phyloP scores from a whole-genome alignment of 1,140 invertebrate species.

The Melipona quadrifasciata region DNA sequence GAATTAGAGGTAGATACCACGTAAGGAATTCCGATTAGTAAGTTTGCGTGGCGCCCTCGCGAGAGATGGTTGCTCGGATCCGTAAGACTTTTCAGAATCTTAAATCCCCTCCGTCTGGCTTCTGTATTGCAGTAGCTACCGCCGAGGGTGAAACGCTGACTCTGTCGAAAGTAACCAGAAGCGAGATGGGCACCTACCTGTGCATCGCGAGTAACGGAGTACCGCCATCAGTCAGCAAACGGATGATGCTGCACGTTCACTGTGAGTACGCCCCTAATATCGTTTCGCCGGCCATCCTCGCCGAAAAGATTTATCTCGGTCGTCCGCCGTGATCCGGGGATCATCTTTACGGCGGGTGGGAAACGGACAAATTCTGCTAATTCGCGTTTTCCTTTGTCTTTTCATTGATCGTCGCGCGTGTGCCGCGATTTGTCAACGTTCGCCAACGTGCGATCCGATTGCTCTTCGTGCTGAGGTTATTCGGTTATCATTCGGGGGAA shows the following conservation, averaged over 20 bases:
- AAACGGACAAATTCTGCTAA: conserved; percentile 30
- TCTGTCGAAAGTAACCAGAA: conserved; percentile 90
- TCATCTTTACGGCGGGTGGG: conserved; percentile 24
- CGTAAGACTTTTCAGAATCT: conserved; percentile 11
- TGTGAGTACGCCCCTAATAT: conserved; percentile 86
- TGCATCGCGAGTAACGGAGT: conserved; percentile 91
- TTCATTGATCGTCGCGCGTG: neutral
- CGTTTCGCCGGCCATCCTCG: conserved; percentile 33
- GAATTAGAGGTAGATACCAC: neutral
- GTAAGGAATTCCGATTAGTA: neutral
- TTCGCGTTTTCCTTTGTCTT: conserved; percentile 1
- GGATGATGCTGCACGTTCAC: conserved; percentile 91
- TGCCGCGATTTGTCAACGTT: neutral
- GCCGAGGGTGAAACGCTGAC: conserved; percentile 90
- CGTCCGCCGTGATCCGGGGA: neutral
- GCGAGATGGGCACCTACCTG: conserved; percentile 93
- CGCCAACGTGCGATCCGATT: neutral
- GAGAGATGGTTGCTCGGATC: neutral
- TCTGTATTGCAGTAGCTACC: conserved; percentile 82
- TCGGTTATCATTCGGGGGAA: no score
- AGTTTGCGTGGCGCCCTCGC: neutral
- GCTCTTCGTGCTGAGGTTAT: neutral
- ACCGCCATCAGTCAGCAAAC: conserved; percentile 89
- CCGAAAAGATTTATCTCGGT: conserved; percentile 14
- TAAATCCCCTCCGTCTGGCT: conserved; percentile 17